Evolutionary conservation across 2,797 vertebrate species (phyloP), one percentile per base, ranked within the genome.

Genomic region (Podarcis lilfordi): DNA sequence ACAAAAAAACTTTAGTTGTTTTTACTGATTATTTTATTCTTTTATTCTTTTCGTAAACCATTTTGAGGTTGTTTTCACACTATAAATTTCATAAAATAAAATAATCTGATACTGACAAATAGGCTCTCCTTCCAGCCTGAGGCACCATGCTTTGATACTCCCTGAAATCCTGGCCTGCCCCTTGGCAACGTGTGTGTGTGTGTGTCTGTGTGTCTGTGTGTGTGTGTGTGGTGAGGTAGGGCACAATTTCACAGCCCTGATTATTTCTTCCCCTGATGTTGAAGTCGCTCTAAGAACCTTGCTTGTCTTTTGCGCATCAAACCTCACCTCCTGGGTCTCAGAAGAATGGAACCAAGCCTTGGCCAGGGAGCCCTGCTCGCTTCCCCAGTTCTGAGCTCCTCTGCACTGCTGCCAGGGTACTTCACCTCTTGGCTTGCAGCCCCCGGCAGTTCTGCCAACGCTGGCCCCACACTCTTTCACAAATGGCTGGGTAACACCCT

Each of bases 381-480:
- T 82, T 81, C 61, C 27, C 86, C 79, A 75, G 29, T 35, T 61
- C 79, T 64, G 50, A 64, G 59, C 69, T 78, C 66, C 87, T 88
- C 35, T 23, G 7, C 19, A 27, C 50, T 11, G 15, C 76, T 80
- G 87, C 87, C 82, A 85, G 77, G 68, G 35, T 40, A 80, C 35
- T 72, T 85, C 50, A 45, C 82, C 55, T 85, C 82, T 77, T 85
- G 87, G 68, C 87, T 85, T 71, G 9, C 76, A 66, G 21, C 1
- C 8, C 4, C 37, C 37, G 32, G 29, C 68, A 29, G 23, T 13
- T 17, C 76, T 85, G 68, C 77, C 88, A 85, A 29, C 45, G 17
- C 66, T 74, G 50, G 75, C 68, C 87, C 50, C 82, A 72, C 76
- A 61, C 75, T n/a, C 55, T 85, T 74, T 80, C 74, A 23, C 37